Conservation (phyloP, 2,888 invertebrate species). For the Xanthorhoe spadicearia region DNA sequence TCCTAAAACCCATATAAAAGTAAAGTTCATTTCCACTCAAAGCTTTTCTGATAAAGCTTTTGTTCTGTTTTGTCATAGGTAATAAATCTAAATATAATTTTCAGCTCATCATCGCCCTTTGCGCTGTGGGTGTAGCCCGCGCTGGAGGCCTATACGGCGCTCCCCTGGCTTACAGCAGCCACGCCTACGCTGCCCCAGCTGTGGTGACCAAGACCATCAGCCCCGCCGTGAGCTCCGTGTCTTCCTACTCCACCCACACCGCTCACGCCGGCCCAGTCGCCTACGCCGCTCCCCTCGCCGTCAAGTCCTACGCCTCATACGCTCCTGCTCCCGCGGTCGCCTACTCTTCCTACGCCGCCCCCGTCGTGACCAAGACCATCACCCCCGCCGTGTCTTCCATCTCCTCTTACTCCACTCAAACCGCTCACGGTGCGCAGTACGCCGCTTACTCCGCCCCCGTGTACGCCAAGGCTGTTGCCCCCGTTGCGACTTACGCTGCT, state of each 20-base stretch:
- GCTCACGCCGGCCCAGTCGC: conserved; percentile 55
- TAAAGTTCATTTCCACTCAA: neutral
- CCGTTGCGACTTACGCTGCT: conserved; percentile 50
- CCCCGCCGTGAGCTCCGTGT: conserved; percentile 62
- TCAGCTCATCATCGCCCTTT: conserved; percentile 84
- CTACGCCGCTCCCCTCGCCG: conserved; percentile 53
- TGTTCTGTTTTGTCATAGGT: neutral
- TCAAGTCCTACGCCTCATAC: conserved; percentile 61
- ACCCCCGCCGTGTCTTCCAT: conserved; percentile 51
- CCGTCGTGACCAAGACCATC: conserved; percentile 61
- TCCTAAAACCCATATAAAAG: neutral
- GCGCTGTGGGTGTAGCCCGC: conserved; percentile 84
- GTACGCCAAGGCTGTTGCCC: conserved; percentile 51
- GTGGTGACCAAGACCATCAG: conserved; percentile 52
- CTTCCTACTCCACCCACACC: conserved; percentile 62
- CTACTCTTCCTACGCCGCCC: conserved; percentile 85
- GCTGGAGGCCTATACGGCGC: conserved; percentile 82
- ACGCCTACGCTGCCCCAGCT: conserved; percentile 67
- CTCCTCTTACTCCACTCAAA: conserved; percentile 54
- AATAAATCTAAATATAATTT: conserved; percentile 36
- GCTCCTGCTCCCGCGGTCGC: conserved; percentile 86
- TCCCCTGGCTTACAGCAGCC: conserved; percentile 79
- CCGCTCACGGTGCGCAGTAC: conserved; percentile 45
- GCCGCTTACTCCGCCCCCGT: conserved; percentile 55
- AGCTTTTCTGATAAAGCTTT: neutral